Conservation (phyloP, 2,797 vertebrate species). For the Anolis apletophallus region DNA sequence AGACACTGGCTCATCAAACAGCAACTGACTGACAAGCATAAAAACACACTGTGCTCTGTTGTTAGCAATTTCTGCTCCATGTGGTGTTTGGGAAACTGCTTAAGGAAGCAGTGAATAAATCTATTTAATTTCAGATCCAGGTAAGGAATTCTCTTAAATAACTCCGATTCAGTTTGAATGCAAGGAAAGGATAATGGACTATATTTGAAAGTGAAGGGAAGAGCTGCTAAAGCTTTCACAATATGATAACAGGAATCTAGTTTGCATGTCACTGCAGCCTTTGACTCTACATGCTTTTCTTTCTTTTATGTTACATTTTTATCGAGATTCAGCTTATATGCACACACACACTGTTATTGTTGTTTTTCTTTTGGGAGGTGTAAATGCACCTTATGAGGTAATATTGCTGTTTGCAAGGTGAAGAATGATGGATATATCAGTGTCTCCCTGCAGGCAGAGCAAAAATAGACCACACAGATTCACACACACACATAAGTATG, state of each 20-base stretch:
- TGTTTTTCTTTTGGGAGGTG: constrained; percentile 24
- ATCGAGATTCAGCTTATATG: constrained; percentile 27
- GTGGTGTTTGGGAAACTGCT: constrained; percentile 23
- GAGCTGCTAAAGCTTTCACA: constrained; percentile 29
- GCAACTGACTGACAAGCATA: neutral
- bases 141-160: constrained; percentile 43
- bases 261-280: neutral
- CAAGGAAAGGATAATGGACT: constrained; percentile 12
- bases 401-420: constrained; percentile 48
- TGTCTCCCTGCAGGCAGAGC: constrained; percentile 46
- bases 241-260: constrained; percentile 1
- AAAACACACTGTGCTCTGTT: constrained; percentile 17
- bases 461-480: constrained; percentile 47
- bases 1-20: neutral
- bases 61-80: constrained; percentile 40
- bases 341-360: constrained; percentile 43
- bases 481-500: neutral
- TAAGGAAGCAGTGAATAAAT: constrained; percentile 37
- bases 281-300: neutral
- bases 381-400: constrained; percentile 54
- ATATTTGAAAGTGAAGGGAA: constrained; percentile 1
- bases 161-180: constrained; percentile 40
- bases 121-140: constrained; percentile 40
- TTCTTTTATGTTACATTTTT: constrained; percentile 27
- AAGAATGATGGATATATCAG: constrained; percentile 44